A percentile compares a stretch with the other conserved stretches of the same genome.
Evolutionary conservation across 2,113 vertebrate species (phyloP).

Genomic region (Planiliza haematocheilus): DNA sequence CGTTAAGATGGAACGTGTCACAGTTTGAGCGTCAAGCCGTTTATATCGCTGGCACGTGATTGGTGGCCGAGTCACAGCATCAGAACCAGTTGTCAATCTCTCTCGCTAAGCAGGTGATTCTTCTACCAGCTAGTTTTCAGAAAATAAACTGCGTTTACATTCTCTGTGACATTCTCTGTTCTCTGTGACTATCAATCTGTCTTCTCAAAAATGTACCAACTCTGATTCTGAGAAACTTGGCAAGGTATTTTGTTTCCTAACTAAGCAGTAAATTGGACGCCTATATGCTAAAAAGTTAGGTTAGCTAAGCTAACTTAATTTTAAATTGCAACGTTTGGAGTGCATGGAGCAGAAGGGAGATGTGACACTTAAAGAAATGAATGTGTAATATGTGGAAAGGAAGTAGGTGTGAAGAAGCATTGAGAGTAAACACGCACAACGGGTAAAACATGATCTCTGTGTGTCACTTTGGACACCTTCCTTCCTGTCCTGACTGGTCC

Average conservation of each 20-base stretch:
- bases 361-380: too few species aligned
- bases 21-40: conserved; percentile 34
- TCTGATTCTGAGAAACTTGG: too few species aligned
- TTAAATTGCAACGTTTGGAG: too few species aligned
- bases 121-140: not conserved
- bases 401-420: not conserved
- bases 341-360: too few species aligned
- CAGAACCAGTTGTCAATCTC: conserved; percentile 49
- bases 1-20: conserved; percentile 44
- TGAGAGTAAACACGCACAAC: not conserved
- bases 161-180: too few species aligned
- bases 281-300: too few species aligned
- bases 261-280: too few species aligned
- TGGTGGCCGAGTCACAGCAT: conserved; percentile 14
- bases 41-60: conserved; percentile 15
- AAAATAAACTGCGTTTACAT: not conserved
- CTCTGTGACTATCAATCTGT: too few species aligned
- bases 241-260: too few species aligned
- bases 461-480: not conserved
- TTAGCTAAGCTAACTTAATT: too few species aligned
- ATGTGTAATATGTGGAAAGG: not conserved
- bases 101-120: conserved; percentile 1
- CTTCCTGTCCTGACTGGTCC: conserved; percentile 36
- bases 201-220: too few species aligned
- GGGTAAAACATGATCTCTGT: conserved; percentile 27